Percentiles rank a stretch among this genome's conserved stretches.
phyloP scores from a whole-genome alignment of 2,888 invertebrate species.

The Andrena trimmerana region DNA sequence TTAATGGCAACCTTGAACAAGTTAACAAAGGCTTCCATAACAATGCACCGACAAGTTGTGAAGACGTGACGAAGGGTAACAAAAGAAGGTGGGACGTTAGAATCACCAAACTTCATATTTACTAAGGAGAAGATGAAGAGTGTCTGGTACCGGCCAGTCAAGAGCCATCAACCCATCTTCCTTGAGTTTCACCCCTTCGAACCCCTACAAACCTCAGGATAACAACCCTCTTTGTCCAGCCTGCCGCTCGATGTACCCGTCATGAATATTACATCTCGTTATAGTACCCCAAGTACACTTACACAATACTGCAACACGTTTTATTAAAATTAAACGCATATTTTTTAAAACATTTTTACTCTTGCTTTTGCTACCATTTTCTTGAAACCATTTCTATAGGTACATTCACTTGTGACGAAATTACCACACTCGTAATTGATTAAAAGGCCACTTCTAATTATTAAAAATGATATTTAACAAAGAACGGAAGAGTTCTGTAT shows the following conservation, averaged over 20 bases:
- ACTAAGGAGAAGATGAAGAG: constrained; percentile 67
- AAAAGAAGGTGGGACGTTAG: constrained; percentile 41
- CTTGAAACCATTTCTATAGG: no score
- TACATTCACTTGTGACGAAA: no score
- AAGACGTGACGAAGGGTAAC: constrained; percentile 25
- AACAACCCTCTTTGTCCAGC: constrained; percentile 61
- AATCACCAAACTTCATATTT: constrained; percentile 68
- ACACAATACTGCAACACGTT: constrained; percentile 25
- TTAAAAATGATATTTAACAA: no score
- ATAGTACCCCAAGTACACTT: constrained; percentile 47
- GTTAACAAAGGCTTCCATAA: constrained; percentile 7
- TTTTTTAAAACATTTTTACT: constrained; percentile 6
- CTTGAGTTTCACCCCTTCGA: constrained; percentile 43
- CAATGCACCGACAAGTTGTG: constrained; percentile 2
- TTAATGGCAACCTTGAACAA: neutral
- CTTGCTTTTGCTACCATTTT: neutral
- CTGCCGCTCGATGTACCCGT: constrained; percentile 33
- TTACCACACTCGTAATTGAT: no score
- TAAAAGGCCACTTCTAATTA: no score
- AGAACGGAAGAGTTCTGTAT: no score
- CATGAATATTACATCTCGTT: constrained; percentile 76
- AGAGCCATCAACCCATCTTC: constrained; percentile 63
- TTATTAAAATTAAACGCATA: neutral
- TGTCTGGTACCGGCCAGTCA: constrained; percentile 67
- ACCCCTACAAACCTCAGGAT: constrained; percentile 55